Conservation (phyloP, 2,888 invertebrate species). For the Tillus elongatus region DNA sequence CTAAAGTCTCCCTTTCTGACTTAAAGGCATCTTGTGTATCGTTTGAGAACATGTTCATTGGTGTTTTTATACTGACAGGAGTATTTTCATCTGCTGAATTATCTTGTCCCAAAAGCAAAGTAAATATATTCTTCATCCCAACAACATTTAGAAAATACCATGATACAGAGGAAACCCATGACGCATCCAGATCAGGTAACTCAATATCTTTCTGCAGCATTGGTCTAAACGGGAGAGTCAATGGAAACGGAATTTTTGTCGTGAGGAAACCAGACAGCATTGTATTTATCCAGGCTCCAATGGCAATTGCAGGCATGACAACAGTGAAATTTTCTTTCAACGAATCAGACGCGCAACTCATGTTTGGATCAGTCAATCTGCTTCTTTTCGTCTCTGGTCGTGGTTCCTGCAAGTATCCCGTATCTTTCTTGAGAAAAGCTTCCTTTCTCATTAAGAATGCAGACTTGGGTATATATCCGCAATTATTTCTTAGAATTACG, state of each 20-base stretch:
- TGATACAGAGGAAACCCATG: conserved; percentile 97
- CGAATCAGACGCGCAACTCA: conserved; percentile 94
- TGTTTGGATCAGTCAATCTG: conserved; percentile 80
- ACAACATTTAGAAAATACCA: conserved; percentile 99
- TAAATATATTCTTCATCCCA: conserved; percentile 90
- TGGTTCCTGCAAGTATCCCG: too few species aligned
- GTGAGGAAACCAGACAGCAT: conserved; percentile 97
- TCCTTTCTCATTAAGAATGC: conserved; percentile 83
- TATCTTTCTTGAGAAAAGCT: conserved; percentile 89
- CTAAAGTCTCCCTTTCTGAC: too few species aligned
- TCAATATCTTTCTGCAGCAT: conserved; percentile 97
- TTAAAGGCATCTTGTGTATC: too few species aligned
- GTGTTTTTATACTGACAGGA: too few species aligned
- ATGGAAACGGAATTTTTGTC: conserved; percentile 69
- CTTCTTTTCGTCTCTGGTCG: background rate
- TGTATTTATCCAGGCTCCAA: conserved; percentile 99
- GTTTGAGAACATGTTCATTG: too few species aligned
- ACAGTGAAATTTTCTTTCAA: conserved; percentile 94
- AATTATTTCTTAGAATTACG: conserved; percentile 84
- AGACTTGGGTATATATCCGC: conserved; percentile 82
- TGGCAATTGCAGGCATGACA: conserved; percentile 94
- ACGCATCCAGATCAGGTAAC: conserved; percentile 83
- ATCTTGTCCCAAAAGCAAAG: conserved; percentile 89
- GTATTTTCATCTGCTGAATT: conserved; percentile 83
- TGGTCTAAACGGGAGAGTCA: conserved; percentile 93